Evolutionary conservation across 23 tunicate genomes (phyloP).

Genomic region (Trididemnum miniatum): DNA sequence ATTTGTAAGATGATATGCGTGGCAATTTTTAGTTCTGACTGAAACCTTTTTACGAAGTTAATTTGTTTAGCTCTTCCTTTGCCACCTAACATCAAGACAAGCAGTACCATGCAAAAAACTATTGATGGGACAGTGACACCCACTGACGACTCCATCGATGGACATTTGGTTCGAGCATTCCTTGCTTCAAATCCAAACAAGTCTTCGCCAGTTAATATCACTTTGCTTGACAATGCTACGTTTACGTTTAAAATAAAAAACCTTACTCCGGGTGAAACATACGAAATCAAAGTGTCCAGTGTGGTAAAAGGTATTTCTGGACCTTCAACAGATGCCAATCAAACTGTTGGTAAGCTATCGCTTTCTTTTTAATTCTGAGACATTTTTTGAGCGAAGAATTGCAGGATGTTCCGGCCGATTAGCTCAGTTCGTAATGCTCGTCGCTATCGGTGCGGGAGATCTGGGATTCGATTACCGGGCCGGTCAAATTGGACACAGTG

Average conservation of each 20-base stretch:
- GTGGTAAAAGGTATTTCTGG: background rate
- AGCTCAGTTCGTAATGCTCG: too few relatives aligned
- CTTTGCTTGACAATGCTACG: background rate
- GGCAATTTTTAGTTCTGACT: too few relatives aligned
- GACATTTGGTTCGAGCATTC: background rate
- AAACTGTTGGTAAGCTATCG: constrained; percentile 22
- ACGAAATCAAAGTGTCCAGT: background rate
- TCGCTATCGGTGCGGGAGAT: too few relatives aligned
- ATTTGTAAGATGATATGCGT: too few relatives aligned
- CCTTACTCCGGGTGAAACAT: constrained; percentile 22
- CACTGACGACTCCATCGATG: background rate
- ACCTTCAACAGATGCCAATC: background rate
- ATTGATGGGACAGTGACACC: background rate
- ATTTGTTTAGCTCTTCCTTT: background rate
- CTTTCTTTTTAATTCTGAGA: too few relatives aligned
- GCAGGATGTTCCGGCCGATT: too few relatives aligned
- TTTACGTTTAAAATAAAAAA: background rate
- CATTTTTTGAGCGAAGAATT: background rate
- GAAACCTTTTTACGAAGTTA: too few relatives aligned
- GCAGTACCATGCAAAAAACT: background rate
- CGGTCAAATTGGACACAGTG: too few relatives aligned
- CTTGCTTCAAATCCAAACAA: background rate
- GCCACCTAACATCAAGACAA: background rate
- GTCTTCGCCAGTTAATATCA: background rate
- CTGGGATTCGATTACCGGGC: too few relatives aligned